Evolutionary conservation across 1,140 invertebrate genomes (phyloP), one percentile per base, ranked within the genome.

Genomic region (Drusus annulatus): DNA sequence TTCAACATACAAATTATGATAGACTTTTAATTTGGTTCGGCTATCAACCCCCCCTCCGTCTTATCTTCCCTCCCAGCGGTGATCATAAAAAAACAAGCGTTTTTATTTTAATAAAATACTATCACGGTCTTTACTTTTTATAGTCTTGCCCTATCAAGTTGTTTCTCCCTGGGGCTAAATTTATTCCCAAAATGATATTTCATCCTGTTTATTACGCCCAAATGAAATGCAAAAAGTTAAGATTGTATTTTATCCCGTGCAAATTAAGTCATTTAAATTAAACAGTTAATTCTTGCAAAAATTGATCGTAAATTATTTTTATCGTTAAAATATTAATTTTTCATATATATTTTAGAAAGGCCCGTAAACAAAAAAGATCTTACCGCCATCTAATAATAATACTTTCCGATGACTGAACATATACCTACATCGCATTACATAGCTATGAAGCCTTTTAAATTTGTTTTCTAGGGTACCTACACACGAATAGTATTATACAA

Each of bases 1-100:
- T 80, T 76, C 79, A 68, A 79, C 81, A 80, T 80, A 80, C 81
- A 83, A 83, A 83, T 83, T 83, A 80, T 83, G 81, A 83, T 83
- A 80, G 81, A 83, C 81, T 83, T 83, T 83, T 83, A 83, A 83
- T 83, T 83, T 83, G 81, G 68, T 63, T 58, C 79, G 21, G 71
- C 78, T 79, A 79, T 74, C 69, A 54, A 21, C 69, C n/a, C n/a
- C 51, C 45, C 36, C 68, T 4, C 8, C 17, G 62, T 25, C 10
- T 45, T 50, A 28, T 56, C 62, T 51, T 28, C 2, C 19, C 17
- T 13, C 50, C 15, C 52, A 21, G 3, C 50, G 62, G 50, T 52
- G 76, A 68, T 65, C 62, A 45, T 77, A 63, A 63, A 77, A 28
- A 60, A 28, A 60, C 19, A n/a, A 65, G n/a, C 58, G 36, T 19